Evolutionary conservation across 2,888 invertebrate species (phyloP), one percentile per base, ranked within the genome.

Genomic region (Chorisops tibialis): DNA sequence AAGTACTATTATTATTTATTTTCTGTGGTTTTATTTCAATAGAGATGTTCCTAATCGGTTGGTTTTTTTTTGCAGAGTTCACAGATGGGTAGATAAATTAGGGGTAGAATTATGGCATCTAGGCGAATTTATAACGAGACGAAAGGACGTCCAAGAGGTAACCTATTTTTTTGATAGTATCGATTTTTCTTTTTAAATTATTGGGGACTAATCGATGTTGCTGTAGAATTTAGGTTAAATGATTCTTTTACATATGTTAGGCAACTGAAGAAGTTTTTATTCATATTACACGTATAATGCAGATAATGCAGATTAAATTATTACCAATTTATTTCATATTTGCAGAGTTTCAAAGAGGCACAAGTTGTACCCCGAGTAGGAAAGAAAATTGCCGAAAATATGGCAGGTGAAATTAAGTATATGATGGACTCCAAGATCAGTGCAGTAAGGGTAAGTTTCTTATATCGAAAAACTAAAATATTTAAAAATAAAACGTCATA

Each of bases 341-440:
- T 76, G 58, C 75, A 90, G 85, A 90, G 89, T 74, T 93, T 89
- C 77, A 89, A 90, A 75, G 85, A 87, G 59, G 89, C 88, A 14
- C 85, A 85, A 73, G 85, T 93, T 51, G 85, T 87, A 68, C 81
- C 87, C 41, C 83, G 89, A 73, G 88, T 91, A 75, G 91, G 94
- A 4, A 83, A 84, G 69, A 84, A 86, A 71, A 80, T 95, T 72
- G 87, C 93, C 30, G 86, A 87, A 70, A 89, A 90, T 66, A 92
- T 94, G 81, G 87, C 90, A 9, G 86, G 87, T 67, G 89, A 92
- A 70, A 89, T 96, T 63, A 87, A 89, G 71, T 86, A 85, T 59
- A 93, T 94, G 89, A 89, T 93, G 87, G 89, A 89, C 67, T 84
- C 89, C 43, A 93, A 93, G 81, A 89, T 92, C 65, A 88, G 90